phyloP scores from a whole-genome alignment of 2,797 vertebrate species.

The Lithobates sylvaticus region DNA sequence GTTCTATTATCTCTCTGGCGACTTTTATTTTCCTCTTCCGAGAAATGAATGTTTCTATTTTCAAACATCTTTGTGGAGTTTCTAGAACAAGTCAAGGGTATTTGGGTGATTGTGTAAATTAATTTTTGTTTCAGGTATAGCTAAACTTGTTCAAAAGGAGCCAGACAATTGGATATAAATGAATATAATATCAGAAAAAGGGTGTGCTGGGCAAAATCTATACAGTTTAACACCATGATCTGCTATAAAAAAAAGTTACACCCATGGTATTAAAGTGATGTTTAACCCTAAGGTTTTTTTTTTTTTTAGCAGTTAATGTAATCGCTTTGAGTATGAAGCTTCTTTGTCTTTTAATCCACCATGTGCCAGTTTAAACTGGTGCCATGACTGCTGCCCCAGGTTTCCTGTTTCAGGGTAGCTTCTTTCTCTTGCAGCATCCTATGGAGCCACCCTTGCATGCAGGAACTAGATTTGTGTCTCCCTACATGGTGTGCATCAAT shows the following conservation, averaged over 20 bases:
- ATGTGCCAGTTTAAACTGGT: no score
- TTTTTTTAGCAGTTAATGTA: no score
- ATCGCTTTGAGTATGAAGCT: no score
- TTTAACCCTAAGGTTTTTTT: not conserved
- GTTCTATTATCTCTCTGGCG: conserved; percentile 6
- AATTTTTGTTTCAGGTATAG: conserved; percentile 45
- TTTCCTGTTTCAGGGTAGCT: no score
- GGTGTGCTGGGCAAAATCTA: not conserved
- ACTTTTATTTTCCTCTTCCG: conserved; percentile 33
- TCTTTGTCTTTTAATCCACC: no score
- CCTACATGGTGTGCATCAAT: no score
- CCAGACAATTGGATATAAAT: conserved; percentile 9
- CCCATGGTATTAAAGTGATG: not conserved
- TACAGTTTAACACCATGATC: not conserved
- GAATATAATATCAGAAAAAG: not conserved
- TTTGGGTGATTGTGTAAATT: conserved; percentile 42
- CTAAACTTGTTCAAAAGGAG: conserved; percentile 25
- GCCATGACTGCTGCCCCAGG: no score
- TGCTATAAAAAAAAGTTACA: not conserved
- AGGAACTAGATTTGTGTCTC: no score
- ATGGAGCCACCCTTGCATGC: no score
- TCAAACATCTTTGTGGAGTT: conserved; percentile 33
- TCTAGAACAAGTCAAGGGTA: conserved; percentile 44
- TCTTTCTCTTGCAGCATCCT: no score
- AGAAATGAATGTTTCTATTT: conserved; percentile 42